Conservation (phyloP, 2,113 vertebrate species). For the Nothocercus julius region DNA sequence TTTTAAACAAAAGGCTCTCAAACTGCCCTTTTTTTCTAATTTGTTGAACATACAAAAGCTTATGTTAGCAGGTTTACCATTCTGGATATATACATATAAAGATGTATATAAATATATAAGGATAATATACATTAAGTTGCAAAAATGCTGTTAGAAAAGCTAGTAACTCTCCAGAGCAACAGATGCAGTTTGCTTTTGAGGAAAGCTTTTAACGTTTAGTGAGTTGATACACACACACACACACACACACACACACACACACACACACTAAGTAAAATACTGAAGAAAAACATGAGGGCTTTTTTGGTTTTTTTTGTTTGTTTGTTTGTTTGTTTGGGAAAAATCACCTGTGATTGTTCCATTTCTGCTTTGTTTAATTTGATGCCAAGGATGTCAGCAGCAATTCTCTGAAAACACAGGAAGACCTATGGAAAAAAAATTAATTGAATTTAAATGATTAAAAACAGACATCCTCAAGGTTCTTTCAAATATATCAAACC, state of each 20-base stretch:
- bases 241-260: too few species aligned
- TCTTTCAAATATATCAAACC: slow-evolving; percentile 71
- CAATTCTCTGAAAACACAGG: slow-evolving; percentile 96
- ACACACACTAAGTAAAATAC: neutral
- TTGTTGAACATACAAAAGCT: neutral
- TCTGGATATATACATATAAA: neutral
- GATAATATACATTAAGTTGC: too few species aligned
- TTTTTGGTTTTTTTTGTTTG: too few species aligned
- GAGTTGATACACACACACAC: too few species aligned
- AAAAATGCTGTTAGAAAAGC: neutral
- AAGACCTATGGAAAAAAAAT: slow-evolving; percentile 85
- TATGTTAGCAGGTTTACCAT: neutral
- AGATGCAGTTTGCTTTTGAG: neutral
- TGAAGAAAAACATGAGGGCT: neutral
- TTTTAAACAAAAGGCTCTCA: neutral
- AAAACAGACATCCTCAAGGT: slow-evolving; percentile 71
- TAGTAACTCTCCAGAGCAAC: neutral
- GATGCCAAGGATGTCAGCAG: slow-evolving; percentile 95
- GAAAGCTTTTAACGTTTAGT: neutral
- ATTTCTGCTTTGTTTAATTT: slow-evolving; percentile 99
- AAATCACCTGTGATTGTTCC: slow-evolving; percentile 97
- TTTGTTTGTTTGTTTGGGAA: neutral
- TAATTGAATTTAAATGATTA: slow-evolving; percentile 74
- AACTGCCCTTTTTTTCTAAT: neutral
- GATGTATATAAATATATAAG: too few species aligned